Evolutionary conservation across 2,797 vertebrate species (phyloP).

Genomic region (Poeciliopsis gracilis): DNA sequence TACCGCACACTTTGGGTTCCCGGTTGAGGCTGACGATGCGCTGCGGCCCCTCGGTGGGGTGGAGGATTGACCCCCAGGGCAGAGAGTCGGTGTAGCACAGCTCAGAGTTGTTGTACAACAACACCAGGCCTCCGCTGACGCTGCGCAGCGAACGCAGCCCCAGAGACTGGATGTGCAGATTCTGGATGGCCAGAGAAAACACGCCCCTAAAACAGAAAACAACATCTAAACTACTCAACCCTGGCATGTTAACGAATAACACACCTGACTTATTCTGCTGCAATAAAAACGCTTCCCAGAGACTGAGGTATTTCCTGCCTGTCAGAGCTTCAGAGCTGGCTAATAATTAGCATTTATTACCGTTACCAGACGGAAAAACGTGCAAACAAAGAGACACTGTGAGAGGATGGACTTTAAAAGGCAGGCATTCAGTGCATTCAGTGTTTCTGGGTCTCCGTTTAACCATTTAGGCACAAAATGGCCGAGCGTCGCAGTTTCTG

Average conservation of each 20-base stretch:
- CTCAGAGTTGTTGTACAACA: constrained; percentile 87
- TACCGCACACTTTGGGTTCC: constrained; percentile 84
- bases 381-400: constrained; percentile 31
- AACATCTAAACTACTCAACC: background rate
- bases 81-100: constrained; percentile 90
- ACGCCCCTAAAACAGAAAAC: constrained; percentile 81
- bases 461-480: background rate
- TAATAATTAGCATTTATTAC: constrained; percentile 78
- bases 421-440: constrained; percentile 18
- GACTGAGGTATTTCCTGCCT: constrained; percentile 20
- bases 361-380: constrained; percentile 17
- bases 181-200: constrained; percentile 90
- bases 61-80: constrained; percentile 86
- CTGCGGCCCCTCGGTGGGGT: constrained; percentile 80
- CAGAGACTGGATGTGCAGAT: constrained; percentile 86
- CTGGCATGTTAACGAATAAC: background rate
- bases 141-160: constrained; percentile 89
- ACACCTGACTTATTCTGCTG: constrained; percentile 13
- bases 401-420: constrained; percentile 21
- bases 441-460: background rate
- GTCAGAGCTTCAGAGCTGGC: constrained; percentile 32
- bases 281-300: background rate
- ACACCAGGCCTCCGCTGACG: constrained; percentile 90
- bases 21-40: constrained; percentile 86
- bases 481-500: background rate